Percentiles rank a stretch among this genome's conserved stretches.
phyloP scores from a whole-genome alignment of 1,140 invertebrate genomes.

The Papilio polytes region DNA sequence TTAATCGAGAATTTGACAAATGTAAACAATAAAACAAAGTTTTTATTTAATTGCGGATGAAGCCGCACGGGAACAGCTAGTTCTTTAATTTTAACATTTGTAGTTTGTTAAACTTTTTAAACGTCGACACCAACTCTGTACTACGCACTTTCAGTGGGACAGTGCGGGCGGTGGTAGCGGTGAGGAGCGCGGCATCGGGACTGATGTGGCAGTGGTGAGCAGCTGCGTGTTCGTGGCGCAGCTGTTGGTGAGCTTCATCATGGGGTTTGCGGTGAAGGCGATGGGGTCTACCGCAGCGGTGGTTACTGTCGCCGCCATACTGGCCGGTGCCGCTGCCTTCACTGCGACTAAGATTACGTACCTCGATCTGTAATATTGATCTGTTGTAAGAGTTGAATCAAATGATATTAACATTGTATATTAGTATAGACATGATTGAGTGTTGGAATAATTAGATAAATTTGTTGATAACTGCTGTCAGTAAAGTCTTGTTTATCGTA shows the following conservation, averaged over 20 bases:
- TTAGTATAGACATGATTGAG: not conserved
- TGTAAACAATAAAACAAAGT: too few species aligned
- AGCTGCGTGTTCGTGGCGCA: conserved; percentile 98
- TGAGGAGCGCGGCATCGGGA: conserved; percentile 92
- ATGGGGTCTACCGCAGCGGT: conserved; percentile 95
- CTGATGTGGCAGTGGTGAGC: conserved; percentile 96
- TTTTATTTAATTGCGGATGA: too few species aligned
- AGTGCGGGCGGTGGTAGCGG: conserved; percentile 82
- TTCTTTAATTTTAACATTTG: too few species aligned
- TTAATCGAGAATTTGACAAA: too few species aligned
- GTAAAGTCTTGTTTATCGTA: too few species aligned
- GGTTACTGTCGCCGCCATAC: conserved; percentile 90
- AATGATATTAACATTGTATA: not conserved
- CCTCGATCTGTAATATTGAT: conserved; percentile 88
- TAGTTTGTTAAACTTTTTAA: not conserved
- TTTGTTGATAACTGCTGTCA: too few species aligned
- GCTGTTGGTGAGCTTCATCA: conserved; percentile 93
- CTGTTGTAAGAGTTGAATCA: not conserved
- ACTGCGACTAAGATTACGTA: conserved; percentile 95
- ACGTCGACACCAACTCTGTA: not conserved
- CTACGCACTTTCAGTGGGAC: conserved; percentile 85
- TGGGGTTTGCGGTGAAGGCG: conserved; percentile 92
- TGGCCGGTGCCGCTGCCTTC: conserved; percentile 93
- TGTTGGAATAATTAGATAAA: not conserved
- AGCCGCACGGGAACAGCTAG: too few species aligned